These are phyloP conservation scores for Thymelicus lineola DNA, from an alignment of 2,888 invertebrate genomes.

Conservation along the genomic window DNA sequence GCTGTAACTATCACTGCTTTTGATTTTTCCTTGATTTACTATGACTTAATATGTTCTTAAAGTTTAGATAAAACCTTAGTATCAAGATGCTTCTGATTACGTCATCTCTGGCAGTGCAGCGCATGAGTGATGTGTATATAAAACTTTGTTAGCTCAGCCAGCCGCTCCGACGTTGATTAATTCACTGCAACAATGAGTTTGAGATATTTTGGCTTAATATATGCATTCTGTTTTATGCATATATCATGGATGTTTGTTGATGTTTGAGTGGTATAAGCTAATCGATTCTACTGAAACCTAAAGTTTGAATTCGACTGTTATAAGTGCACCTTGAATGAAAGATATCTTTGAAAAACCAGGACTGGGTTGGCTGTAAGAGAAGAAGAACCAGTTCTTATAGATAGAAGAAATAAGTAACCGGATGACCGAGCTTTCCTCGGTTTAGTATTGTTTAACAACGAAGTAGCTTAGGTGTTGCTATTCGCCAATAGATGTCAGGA, in stretches of 20 bases:
- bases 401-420: no score
- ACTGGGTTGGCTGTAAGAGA: no score
- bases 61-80: background rate
- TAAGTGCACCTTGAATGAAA: background rate
- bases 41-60: no score
- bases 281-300: background rate
- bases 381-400: no score
- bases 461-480: no score
- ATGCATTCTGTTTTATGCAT: slow-evolving; percentile 29
- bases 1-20: no score
- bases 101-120: slow-evolving; percentile 31
- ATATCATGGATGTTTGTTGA: slow-evolving; percentile 6
- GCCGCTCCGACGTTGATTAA: slow-evolving; percentile 34
- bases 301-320: background rate
- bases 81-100: slow-evolving; percentile 18
- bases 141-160: slow-evolving; percentile 37
- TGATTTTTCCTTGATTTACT: no score
- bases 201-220: slow-evolving; percentile 36
- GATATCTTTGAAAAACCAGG: no score
- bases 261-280: background rate
- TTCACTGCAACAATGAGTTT: slow-evolving; percentile 38
- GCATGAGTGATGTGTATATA: slow-evolving; percentile 36
- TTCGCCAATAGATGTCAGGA: no score
- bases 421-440: no score
- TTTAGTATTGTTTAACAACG: no score